Evolutionary conservation across 2,113 vertebrate genomes (phyloP).

Genomic region (Mungos mungo): DNA sequence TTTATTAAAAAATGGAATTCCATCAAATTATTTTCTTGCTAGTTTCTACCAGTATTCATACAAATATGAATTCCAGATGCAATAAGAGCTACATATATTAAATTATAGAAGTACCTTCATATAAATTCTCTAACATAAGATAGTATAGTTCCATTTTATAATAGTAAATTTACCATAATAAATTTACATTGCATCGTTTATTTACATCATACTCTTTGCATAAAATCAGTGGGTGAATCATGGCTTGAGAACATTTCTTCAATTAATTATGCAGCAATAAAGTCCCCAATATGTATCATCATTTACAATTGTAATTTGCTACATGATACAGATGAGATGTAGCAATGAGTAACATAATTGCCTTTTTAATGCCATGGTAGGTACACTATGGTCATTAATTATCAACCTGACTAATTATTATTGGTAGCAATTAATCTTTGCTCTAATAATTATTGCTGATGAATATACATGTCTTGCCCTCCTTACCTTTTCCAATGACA

Average conservation of each 20-base stretch:
- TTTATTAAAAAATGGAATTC: constrained; percentile 19
- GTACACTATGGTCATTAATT: constrained; percentile 69
- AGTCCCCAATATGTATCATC: constrained; percentile 55
- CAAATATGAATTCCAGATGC: not conserved
- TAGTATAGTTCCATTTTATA: constrained; percentile 26
- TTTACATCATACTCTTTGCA: constrained; percentile 52
- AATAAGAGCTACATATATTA: not conserved
- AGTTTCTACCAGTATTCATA: not conserved
- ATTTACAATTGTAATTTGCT: constrained; percentile 69
- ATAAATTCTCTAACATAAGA: constrained; percentile 18
- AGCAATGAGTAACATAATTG: constrained; percentile 68
- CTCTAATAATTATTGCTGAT: constrained; percentile 77
- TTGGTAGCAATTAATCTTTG: constrained; percentile 75
- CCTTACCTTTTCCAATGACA: constrained; percentile 59
- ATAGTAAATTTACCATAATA: constrained; percentile 48
- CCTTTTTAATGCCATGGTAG: constrained; percentile 62
- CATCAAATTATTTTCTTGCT: not conserved
- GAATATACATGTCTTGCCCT: constrained; percentile 60
- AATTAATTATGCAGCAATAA: constrained; percentile 58
- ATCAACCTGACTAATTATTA: constrained; percentile 79
- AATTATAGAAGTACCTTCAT: constrained; percentile 24
- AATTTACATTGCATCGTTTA: constrained; percentile 53
- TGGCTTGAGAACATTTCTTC: constrained; percentile 54
- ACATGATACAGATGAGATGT: constrained; percentile 58
- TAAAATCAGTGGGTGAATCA: constrained; percentile 43